phyloP scores from a whole-genome alignment of 2,113 vertebrate species.

The western clawed frog (Xenopus tropicalis) region DNA sequence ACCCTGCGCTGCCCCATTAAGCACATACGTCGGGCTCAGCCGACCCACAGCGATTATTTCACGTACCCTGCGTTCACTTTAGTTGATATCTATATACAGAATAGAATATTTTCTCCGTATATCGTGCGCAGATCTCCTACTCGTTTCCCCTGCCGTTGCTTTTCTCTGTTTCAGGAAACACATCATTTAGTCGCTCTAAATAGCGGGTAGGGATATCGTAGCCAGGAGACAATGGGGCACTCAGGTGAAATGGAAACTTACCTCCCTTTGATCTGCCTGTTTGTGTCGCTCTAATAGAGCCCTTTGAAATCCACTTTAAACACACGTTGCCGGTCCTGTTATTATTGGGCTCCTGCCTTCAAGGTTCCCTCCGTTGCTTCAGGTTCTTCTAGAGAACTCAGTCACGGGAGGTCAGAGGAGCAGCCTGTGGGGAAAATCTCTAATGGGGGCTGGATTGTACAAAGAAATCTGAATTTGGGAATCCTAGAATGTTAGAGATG shows the following conservation, averaged over 20 bases:
- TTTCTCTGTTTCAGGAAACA: constrained; percentile 13
- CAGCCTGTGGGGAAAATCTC: too few relatives aligned
- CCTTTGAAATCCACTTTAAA: constrained; percentile 37
- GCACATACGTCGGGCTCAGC: too few relatives aligned
- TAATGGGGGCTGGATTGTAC: too few relatives aligned
- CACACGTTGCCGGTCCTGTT: constrained; percentile 27
- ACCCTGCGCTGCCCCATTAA: too few relatives aligned
- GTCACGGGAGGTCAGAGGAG: not conserved
- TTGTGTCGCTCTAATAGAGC: constrained; percentile 25
- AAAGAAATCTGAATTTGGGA: too few relatives aligned
- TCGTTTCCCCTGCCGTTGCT: not conserved
- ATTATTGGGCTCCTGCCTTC: constrained; percentile 21
- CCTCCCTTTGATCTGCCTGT: constrained; percentile 32
- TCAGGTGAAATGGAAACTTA: constrained; percentile 21
- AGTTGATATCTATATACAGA: too few relatives aligned
- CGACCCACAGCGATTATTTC: too few relatives aligned
- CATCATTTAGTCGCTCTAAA: constrained; percentile 18
- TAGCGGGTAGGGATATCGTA: constrained; percentile 10
- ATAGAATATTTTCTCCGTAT: too few relatives aligned
- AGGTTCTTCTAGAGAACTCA: constrained; percentile 1
- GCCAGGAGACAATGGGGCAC: constrained; percentile 25
- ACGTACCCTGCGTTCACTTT: too few relatives aligned
- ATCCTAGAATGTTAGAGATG: too few relatives aligned
- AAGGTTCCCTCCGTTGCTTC: constrained; percentile 6
- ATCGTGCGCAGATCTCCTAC: not conserved